Evolutionary conservation across 1,140 invertebrate genomes (phyloP), one percentile per base, ranked within the genome.

Genomic region (Adoxophyes honmai): DNA sequence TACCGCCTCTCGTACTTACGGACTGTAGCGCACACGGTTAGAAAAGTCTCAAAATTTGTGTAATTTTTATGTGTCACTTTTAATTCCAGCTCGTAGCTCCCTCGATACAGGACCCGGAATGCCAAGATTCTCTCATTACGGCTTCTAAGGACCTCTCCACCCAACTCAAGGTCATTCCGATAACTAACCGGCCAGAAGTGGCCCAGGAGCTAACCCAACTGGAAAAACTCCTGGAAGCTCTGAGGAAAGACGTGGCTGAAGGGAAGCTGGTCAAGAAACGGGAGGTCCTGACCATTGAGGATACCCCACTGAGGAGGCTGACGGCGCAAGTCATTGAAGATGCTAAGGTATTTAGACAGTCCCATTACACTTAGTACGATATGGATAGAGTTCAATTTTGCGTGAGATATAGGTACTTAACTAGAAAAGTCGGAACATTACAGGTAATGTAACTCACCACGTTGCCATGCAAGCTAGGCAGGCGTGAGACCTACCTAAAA

Each of bases 231-330:
- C 54, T 76, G 10, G 64, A 68, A 14, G 55, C 38, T 6, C 42
- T 78, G 6, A 70, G 60, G 53, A 51, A 52, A 3, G 70, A 76
- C 35, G 59, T 75, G 13, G 65, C 60, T 8, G 44, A 18, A 6
- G 59, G 68, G 3, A 65, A 61, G n/a, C 28, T 76, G 10, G 67
- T 68, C 6, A 69, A 59, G 38, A 64, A 60, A 4, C 18, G 55
- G 0, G 62, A 74, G 15, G 54, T 54, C 8, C 35, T 79, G n/a
- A 59, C 60, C 5, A 53, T 78, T 4, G 70, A 82, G 61, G 66
- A 81, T 42, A 75, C 75, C 14, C 77, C 81, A 0, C 35, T 86
- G 9, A 67, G 79, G 15, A 58, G 66, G n/a, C 34, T 81, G 57
- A 73, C 79, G 13, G 54, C 57, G 0, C 66, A 75, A 18, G 74